Evolutionary conservation across 2,797 vertebrate genomes (phyloP), one percentile per base, ranked within the genome.

Genomic region (Microctenopoma steveboyesi): DNA sequence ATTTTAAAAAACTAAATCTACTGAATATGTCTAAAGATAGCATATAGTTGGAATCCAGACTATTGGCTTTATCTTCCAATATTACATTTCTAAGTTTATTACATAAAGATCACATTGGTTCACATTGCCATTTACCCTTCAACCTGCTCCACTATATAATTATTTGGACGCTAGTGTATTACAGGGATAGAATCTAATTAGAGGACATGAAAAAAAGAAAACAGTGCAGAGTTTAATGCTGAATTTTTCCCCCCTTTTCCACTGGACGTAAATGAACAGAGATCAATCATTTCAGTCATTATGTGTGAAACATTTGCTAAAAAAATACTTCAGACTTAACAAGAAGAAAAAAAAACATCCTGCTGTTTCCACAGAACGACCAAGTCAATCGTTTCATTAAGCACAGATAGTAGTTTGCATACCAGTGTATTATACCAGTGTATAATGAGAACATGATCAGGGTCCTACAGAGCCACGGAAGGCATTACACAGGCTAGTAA

Each of bases 1-100:
- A 63, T 69, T 83, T 71, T 52, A 64, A 53, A 82, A 69, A 52
- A 63, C 22, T 22, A 22, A 63, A 48, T 52, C 53, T 16, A 35
- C 51, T 9, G 8, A 46, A 27, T 52, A 33, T 56, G 27, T 60
- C 61, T 22, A 48, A 27, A 60, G 13, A 57, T 50, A 14, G 22
- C 7, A n/a, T 54, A 12, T 11, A 30, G n/a, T 16, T 12, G 51
- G 14, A 64, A 39, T 46, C 35, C 50, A 11, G 27, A 13, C 7
- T 10, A 2, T 18, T 25, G 2, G 22, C 14, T 45, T 42, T 22
- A 37, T 45, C n/a, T 12, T 62, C 11, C 37, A 35, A 48, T 50
- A 45, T 28, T 37, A 40, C 2, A n/a, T 22, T 45, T 56, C 12
- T n/a, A 35, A 3, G 25, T 37, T 6, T 0, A 49, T 46, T 51